Evolutionary conservation across 2,113 vertebrate genomes (phyloP).

Genomic region (Aegithalos caudatus): DNA sequence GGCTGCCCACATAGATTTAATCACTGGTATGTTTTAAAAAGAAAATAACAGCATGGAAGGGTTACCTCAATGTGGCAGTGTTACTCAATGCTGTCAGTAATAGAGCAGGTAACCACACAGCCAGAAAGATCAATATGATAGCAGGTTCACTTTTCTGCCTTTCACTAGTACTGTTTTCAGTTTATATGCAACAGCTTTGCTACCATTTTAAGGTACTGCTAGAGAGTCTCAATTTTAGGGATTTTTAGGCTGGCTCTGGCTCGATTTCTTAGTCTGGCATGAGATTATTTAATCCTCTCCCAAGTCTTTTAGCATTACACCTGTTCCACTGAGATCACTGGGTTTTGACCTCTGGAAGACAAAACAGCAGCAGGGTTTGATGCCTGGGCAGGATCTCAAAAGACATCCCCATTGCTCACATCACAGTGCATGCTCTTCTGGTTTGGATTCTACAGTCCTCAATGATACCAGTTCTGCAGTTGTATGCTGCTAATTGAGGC

Average conservation of each 20-base stretch:
- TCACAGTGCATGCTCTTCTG: rapidly evolving
- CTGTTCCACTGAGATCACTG: neutral
- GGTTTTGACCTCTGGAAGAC: neutral
- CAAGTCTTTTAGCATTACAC: neutral
- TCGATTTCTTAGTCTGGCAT: neutral
- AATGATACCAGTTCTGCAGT: rapidly evolving
- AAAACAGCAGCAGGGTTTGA: neutral
- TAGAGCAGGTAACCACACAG: neutral
- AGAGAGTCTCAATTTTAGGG: neutral
- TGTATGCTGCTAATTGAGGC: neutral
- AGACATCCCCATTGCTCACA: rapidly evolving
- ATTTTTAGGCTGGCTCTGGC: neutral
- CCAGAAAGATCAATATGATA: rapidly evolving
- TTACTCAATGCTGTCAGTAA: neutral
- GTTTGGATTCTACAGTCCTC: neutral
- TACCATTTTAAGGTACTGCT: neutral
- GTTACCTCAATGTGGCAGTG: neutral
- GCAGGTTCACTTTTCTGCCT: neutral
- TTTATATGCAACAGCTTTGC: neutral
- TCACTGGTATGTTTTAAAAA: neutral
- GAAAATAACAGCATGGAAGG: neutral
- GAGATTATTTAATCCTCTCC: neutral
- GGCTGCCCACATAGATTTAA: neutral
- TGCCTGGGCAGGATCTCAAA: neutral
- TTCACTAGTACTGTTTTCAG: neutral